Evolutionary conservation across 2,797 vertebrate genomes (phyloP).

Genomic region (Gymnothorax javanicus): DNA sequence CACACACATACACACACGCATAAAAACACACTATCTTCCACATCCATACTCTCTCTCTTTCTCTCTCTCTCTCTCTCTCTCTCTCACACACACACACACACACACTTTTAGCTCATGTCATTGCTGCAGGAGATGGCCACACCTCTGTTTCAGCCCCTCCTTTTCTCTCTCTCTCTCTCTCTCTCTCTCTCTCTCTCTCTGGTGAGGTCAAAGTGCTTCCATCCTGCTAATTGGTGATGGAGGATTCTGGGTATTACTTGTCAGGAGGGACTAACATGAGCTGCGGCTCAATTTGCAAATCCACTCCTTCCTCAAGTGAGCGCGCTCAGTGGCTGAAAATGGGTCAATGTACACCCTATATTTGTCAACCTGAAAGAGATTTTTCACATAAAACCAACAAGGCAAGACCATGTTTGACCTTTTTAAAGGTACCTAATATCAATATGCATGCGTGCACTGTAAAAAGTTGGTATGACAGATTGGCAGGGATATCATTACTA

Average conservation of each 20-base stretch:
- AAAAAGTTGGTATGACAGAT: neutral
- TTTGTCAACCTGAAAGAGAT: constrained; percentile 5
- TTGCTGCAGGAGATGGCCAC: too few species aligned
- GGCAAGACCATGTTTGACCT: neutral
- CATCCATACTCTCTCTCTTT: too few species aligned
- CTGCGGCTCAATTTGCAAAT: constrained; percentile 8
- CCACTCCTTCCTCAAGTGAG: neutral
- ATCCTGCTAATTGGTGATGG: constrained; percentile 9
- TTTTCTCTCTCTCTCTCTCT: neutral
- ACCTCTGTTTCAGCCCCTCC: neutral
- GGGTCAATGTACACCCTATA: neutral
- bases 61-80: too few species aligned
- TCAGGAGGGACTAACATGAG: constrained; percentile 7
- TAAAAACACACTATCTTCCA: too few species aligned
- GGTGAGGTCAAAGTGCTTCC: neutral
- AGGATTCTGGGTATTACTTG: neutral
- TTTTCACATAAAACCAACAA: neutral
- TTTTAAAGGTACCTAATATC: neutral
- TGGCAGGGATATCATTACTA: neutral
- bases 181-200: neutral
- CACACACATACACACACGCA: neutral
- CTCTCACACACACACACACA: neutral
- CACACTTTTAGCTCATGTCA: neutral
- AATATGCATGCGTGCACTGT: neutral
- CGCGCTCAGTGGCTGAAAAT: neutral